Percentiles rank a stretch among this genome's conserved stretches.
phyloP scores from a whole-genome alignment of 1,140 invertebrate species.

The Drosophila sp. region DNA sequence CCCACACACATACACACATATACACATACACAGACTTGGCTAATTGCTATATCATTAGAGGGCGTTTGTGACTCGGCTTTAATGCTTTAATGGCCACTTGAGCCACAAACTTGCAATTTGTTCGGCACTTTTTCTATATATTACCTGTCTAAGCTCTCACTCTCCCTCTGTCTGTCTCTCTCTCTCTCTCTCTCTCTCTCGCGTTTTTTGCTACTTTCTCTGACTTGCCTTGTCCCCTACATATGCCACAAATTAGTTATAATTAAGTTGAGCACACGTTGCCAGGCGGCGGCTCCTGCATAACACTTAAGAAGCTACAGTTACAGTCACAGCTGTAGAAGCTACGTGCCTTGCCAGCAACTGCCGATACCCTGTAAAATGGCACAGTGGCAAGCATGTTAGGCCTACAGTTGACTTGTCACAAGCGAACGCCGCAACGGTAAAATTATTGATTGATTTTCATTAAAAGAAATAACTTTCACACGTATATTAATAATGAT shows the following conservation, averaged over 20 bases:
- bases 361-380: slow-evolving; percentile 42
- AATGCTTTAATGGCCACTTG: slow-evolving; percentile 80
- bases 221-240: slow-evolving; percentile 12
- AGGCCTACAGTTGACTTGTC: too few relatives aligned
- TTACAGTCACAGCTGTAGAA: slow-evolving; percentile 52
- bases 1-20: background rate
- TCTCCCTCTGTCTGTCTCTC: background rate
- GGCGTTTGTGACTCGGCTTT: slow-evolving; percentile 42
- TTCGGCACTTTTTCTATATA: slow-evolving; percentile 48
- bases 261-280: slow-evolving; percentile 79
- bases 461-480: too few relatives aligned
- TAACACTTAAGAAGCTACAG: slow-evolving; percentile 61
- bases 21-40: slow-evolving; percentile 21
- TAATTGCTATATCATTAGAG: slow-evolving; percentile 75
- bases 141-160: slow-evolving; percentile 22
- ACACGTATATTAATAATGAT: too few relatives aligned
- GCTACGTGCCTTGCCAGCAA: slow-evolving; percentile 65
- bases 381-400: too few relatives aligned
- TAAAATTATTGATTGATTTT: too few relatives aligned
- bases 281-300: slow-evolving; percentile 45
- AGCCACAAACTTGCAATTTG: slow-evolving; percentile 66
- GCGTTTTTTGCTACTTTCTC: background rate
- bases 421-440: too few relatives aligned
- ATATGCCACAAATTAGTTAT: slow-evolving; percentile 82
- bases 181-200: background rate